Base-by-base conservation (phyloP, 2,797 vertebrate genomes). In the Acanthurus lineatus region DNA sequence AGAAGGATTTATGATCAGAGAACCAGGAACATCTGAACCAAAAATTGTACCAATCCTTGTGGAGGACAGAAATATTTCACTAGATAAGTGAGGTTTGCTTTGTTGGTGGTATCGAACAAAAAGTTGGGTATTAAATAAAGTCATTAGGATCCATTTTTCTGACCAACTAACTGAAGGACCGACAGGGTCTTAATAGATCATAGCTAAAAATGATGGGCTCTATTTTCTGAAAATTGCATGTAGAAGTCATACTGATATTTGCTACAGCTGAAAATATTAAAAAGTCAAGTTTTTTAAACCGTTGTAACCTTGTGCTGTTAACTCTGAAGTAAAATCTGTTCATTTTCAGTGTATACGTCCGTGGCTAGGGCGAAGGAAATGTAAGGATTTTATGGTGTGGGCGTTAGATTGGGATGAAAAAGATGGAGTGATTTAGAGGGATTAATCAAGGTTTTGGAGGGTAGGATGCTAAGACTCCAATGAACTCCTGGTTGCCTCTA, bases 401-500 rank as follows among this genome's bases (percentile, higher is more conserved):
- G 74, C 20, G 28, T 74, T 77, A 22, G 54, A 25, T 53, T 22
- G 47, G 47, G 52, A 73, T 78, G 53, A 66, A 86, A 81, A 65
- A 25, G 28, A 54, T 11, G 17, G 17, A 59, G 72, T 67, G 82
- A 89, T 89, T 89, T 83, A 68, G 19, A 77, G 40, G 82, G 85
- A 92, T 93, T 89, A 92, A 72, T 64, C 19, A 61, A 72, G 67
- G 73, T 80, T 53, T 57, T 74, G 53, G 47, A 56, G n/a, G 5
- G 5, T 5, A 1, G 11, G 57, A 3, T 42, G 58, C 45, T 77
- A 82, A 68, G 81, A 86, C 73, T 81, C 68, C 17, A n/a, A 1
- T 89, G 81, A 91, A 91, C 88, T 92, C 66, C 15, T 20, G 32
- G 15, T 87, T 76, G 72, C 85, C 84, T 87, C 76, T 80, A 84